A percentile compares a stretch with the other conserved stretches of the same genome.
These are phyloP conservation scores for Sphecodes monilicornis DNA, from an alignment of 2,888 invertebrate species.

Conservation along the genomic window DNA sequence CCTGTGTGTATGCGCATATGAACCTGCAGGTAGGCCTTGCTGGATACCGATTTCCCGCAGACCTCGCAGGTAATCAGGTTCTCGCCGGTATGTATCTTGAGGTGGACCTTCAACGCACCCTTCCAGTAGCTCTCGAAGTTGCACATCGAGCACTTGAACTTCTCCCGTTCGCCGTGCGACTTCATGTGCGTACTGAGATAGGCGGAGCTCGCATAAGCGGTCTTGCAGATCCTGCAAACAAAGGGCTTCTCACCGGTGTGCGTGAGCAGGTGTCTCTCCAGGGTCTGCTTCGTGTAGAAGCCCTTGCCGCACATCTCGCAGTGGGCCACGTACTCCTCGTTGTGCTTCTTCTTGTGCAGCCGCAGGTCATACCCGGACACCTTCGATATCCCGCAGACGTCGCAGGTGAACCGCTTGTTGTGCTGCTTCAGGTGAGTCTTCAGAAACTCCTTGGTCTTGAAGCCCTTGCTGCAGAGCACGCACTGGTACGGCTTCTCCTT, in stretches of 20 bases:
- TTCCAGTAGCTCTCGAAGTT: conserved; percentile 84
- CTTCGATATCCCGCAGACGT: conserved; percentile 78
- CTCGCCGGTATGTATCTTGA: conserved; percentile 84
- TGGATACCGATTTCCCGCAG: conserved; percentile 83
- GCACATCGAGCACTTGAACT: conserved; percentile 82
- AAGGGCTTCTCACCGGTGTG: conserved; percentile 84
- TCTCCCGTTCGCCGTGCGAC: conserved; percentile 82
- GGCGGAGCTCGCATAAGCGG: conserved; percentile 86
- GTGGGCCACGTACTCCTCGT: conserved; percentile 85
- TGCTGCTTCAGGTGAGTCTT: conserved; percentile 86
- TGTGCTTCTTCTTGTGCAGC: conserved; percentile 86
- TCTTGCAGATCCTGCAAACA: conserved; percentile 84
- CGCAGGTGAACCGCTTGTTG: conserved; percentile 81
- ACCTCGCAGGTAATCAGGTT: conserved; percentile 83
- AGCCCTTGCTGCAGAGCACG: conserved; percentile 85
- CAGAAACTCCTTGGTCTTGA: conserved; percentile 85
- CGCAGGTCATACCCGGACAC: conserved; percentile 78
- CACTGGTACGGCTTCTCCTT: conserved; percentile 86
- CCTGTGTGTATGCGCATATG: conserved; percentile 80
- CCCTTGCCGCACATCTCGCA: conserved; percentile 85
- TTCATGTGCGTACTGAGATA: conserved; percentile 86
- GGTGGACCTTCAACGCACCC: conserved; percentile 84
- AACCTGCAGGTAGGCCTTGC: conserved; percentile 77
- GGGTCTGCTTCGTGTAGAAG: conserved; percentile 85
- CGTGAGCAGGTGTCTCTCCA: conserved; percentile 84